Evolutionary conservation across 1,140 invertebrate species (phyloP), one percentile per base, ranked within the genome.

Genomic region (Nasonia longicornis): DNA sequence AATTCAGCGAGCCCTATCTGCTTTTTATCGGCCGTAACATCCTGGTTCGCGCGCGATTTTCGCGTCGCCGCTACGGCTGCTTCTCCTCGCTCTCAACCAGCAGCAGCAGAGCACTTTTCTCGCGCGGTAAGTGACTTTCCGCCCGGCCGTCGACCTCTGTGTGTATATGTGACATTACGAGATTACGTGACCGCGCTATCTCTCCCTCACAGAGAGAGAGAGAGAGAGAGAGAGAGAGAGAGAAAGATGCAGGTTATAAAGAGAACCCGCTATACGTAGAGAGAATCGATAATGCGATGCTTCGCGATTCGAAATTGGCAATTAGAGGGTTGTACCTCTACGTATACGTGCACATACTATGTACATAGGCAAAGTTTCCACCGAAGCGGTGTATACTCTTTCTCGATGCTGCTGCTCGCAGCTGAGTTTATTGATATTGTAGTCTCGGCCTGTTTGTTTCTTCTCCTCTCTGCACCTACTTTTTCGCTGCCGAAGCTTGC

Each of bases 371-470:
- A 20, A 58, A 58, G 4, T 58, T 58, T 58, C 52, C 6, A 20
- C 48, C 4, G 4, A 1, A 52, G 12, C 12, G 16, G 8, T 20
- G 11, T 20, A 14, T 14, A 20, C 48, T 4, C 48, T 14, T 52
- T 16, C 26, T 26, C 16, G 12, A 1, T 42, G 10, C 6, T 42
- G 7, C 38, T 26, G 26, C 26, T 26, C 26, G 38, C 12, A 2
- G 48, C 3, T 14, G 48, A 14, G 48, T 58, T 12, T 31, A 67
- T 67, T 31, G 64, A 67, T 67, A 67, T 67, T 29, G 64, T 52
- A 58, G 42, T 58, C 66, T 77, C 14, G 2, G 45, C 66, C 29
- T 71, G 67, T 78, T 70, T 78, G 26, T 67, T 78, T 78, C 66
- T 78, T 70, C n/a, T 58, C 22, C 66, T 42, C 66, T 45, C 64